Percentiles rank a stretch among this genome's conserved stretches.
phyloP scores from a whole-genome alignment of 2,113 vertebrate genomes.

The Xenopus borealis region DNA sequence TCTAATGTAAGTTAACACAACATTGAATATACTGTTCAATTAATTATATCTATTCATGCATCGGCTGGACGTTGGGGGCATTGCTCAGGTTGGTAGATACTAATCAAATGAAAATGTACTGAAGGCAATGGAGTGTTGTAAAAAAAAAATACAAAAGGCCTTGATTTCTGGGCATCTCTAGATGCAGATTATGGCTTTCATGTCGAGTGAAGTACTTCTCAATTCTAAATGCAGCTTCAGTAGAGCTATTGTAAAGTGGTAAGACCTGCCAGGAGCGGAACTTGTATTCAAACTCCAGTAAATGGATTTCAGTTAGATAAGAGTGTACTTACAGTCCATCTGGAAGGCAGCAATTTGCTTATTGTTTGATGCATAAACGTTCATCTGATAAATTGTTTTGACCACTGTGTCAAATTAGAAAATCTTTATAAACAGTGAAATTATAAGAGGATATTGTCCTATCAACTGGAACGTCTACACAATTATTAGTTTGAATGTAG shows the following conservation, averaged over 20 bases:
- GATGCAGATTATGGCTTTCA: slow-evolving; percentile 45
- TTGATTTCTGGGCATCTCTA: slow-evolving; percentile 38
- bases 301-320: slow-evolving; percentile 29
- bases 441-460: too few relatives aligned
- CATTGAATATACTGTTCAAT: slow-evolving; percentile 27
- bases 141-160: slow-evolving; percentile 41
- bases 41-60: slow-evolving; percentile 37
- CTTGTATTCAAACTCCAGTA: slow-evolving; percentile 23
- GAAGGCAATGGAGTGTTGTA: slow-evolving; percentile 38
- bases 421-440: too few relatives aligned
- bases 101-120: slow-evolving; percentile 30
- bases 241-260: slow-evolving; percentile 32
- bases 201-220: slow-evolving; percentile 37
- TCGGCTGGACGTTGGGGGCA: slow-evolving; percentile 28
- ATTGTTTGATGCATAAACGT: too few relatives aligned
- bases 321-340: slow-evolving; percentile 14
- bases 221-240: slow-evolving; percentile 19
- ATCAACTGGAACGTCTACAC: too few relatives aligned
- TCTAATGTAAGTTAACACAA: slow-evolving; percentile 2
- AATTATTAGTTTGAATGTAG: too few relatives aligned
- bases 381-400: too few relatives aligned
- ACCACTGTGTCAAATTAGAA: too few relatives aligned
- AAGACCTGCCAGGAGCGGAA: slow-evolving; percentile 25
- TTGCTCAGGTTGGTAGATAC: slow-evolving; percentile 35
- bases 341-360: background rate